phyloP scores from a whole-genome alignment of 2,113 vertebrate genomes.

The Xiphophorus hellerii region DNA sequence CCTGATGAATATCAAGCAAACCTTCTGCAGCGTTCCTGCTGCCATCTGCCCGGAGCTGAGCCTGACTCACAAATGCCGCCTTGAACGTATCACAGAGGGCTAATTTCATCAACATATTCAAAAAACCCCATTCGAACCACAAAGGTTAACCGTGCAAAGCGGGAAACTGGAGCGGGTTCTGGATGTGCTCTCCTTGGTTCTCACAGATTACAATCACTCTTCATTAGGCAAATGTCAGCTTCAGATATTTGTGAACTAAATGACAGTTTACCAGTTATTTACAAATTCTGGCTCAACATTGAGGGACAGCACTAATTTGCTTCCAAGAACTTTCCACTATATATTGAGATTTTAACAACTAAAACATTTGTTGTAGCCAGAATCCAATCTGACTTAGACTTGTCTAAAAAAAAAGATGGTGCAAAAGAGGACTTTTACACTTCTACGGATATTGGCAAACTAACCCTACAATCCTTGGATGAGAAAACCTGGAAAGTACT shows the following conservation, averaged over 20 bases:
- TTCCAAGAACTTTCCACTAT: background rate
- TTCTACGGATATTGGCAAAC: background rate
- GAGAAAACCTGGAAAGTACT: background rate
- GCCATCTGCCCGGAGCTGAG: constrained; percentile 77
- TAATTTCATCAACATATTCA: constrained; percentile 88
- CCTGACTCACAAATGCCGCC: constrained; percentile 68
- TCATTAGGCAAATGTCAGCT: constrained; percentile 70
- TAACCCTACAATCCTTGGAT: background rate
- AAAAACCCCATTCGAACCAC: constrained; percentile 39
- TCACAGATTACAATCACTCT: constrained; percentile 62
- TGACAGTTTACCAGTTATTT: constrained; percentile 29
- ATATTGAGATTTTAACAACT: background rate
- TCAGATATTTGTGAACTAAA: constrained; percentile 47
- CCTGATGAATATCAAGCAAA: constrained; percentile 79
- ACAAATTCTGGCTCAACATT: constrained; percentile 1
- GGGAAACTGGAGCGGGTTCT: constrained; percentile 56
- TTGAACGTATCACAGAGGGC: constrained; percentile 50
- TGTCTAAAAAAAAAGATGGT: background rate
- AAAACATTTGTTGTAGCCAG: background rate
- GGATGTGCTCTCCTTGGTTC: constrained; percentile 31
- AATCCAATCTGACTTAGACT: background rate
- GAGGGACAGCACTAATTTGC: constrained; percentile 1
- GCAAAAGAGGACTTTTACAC: background rate
- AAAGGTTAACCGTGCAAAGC: constrained; percentile 69
- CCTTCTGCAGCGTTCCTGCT: constrained; percentile 63